phyloP scores from a whole-genome alignment of 2,113 vertebrate species.

The Vireo altiloquus region DNA sequence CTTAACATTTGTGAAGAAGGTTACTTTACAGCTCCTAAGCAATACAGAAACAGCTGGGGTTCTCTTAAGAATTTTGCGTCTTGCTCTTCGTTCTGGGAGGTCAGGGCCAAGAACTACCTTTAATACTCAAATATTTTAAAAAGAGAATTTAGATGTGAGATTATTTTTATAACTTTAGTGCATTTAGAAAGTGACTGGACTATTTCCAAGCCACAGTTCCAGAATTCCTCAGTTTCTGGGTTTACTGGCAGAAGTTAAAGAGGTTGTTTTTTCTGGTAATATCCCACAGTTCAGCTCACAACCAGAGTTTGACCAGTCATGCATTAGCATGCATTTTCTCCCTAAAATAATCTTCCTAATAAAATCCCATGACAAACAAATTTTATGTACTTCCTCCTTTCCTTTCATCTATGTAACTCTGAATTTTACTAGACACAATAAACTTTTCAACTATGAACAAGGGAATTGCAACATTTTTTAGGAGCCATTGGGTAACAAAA shows the following conservation, averaged over 20 bases:
- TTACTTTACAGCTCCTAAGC: neutral
- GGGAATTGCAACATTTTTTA: constrained; percentile 25
- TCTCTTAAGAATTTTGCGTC: neutral
- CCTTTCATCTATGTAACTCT: neutral
- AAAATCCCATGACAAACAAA: neutral
- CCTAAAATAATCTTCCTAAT: neutral
- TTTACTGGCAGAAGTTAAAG: neutral
- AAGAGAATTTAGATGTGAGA: neutral
- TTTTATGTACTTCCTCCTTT: neutral
- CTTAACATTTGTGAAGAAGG: neutral
- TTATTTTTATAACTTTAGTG: neutral
- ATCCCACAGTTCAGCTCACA: neutral
- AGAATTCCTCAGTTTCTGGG: neutral
- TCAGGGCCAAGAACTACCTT: neutral
- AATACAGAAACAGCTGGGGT: neutral
- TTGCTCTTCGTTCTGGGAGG: neutral
- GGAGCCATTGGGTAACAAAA: neutral
- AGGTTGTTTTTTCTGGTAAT: neutral
- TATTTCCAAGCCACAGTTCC: neutral
- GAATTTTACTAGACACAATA: neutral
- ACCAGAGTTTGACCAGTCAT: neutral
- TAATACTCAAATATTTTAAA: neutral
- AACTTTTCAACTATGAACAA: neutral
- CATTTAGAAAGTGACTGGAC: neutral
- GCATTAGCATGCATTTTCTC: neutral